These are phyloP conservation scores for Nomada lathburiana DNA, from an alignment of 2,888 invertebrate genomes.

Conservation along the genomic window DNA sequence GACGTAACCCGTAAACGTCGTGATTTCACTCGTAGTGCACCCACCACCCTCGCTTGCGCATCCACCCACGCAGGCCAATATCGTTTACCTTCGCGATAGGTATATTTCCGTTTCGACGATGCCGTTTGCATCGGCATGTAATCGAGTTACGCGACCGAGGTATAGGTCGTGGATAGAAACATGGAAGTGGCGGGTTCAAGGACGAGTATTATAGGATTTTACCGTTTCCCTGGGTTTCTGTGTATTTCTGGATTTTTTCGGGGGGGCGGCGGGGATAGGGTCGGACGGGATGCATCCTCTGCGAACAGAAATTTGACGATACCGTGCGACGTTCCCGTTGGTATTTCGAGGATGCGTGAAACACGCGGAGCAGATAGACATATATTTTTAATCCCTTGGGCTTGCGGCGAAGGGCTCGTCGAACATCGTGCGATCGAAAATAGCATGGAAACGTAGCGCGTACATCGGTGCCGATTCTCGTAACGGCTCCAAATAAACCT, in stretches of 20 bases:
- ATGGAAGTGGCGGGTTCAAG: conserved; percentile 40
- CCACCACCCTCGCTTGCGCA: conserved; percentile 21
- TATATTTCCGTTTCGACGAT: conserved; percentile 20
- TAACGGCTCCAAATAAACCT: not conserved
- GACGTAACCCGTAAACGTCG: conserved; percentile 46
- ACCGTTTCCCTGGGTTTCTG: conserved; percentile 23
- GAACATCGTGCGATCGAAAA: conserved; percentile 45
- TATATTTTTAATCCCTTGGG: conserved; percentile 52
- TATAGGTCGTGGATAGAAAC: conserved; percentile 46
- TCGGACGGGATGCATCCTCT: not conserved
- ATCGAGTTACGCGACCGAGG: conserved; percentile 41
- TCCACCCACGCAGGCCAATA: conserved; percentile 7
- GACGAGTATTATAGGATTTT: conserved; percentile 51
- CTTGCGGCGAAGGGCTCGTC: not conserved
- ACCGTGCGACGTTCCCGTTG: not conserved
- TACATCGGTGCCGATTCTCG: not conserved
- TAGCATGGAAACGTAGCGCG: conserved; percentile 34
- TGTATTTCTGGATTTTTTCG: not conserved
- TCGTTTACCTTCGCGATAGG: conserved; percentile 10
- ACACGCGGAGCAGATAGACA: conserved; percentile 6
- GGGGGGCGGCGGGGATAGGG: not conserved
- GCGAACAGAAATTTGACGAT: too few relatives aligned
- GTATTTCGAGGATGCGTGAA: conserved; percentile 37
- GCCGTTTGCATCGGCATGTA: conserved; percentile 38
- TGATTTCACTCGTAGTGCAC: conserved; percentile 26